Conservation (phyloP, 2,888 invertebrate species). For the Cephus pulcher region DNA sequence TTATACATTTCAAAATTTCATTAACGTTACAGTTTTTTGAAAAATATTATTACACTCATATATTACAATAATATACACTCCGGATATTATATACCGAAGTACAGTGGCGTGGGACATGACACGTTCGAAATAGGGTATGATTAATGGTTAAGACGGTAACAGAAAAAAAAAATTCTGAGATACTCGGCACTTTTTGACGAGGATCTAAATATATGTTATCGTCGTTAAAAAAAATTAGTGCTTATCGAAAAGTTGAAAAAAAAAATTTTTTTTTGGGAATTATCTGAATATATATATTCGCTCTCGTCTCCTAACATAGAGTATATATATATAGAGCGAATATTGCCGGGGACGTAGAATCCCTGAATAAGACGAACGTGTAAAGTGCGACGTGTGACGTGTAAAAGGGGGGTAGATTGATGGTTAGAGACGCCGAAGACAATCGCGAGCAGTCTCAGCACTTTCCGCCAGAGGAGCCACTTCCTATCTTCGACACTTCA, state of each 20-base stretch:
- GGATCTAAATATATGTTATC: not conserved
- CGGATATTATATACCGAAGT: not conserved
- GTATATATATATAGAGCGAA: not conserved
- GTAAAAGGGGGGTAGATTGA: not conserved
- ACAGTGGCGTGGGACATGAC: not conserved
- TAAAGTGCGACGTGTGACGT: not conserved
- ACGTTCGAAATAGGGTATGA: not conserved
- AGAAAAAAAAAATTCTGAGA: not conserved
- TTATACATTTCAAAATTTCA: rapidly evolving
- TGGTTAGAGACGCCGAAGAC: conserved; percentile 8
- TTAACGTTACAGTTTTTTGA: not conserved
- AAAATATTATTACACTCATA: too few relatives aligned
- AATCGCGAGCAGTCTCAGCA: conserved; percentile 24
- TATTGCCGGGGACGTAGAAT: too few relatives aligned
- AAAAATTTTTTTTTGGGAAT: not conserved
- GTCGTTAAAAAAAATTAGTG: not conserved
- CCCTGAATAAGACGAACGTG: not conserved
- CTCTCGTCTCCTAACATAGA: too few relatives aligned
- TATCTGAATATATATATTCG: not conserved
- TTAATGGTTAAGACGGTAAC: not conserved
- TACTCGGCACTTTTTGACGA: not conserved
- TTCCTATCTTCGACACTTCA: conserved; percentile 28
- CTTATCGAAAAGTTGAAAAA: not conserved
- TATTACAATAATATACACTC: not conserved
- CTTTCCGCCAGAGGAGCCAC: conserved; percentile 21